Base-by-base conservation (phyloP, 2,888 invertebrate species). In the Oxycera nigricornis region DNA sequence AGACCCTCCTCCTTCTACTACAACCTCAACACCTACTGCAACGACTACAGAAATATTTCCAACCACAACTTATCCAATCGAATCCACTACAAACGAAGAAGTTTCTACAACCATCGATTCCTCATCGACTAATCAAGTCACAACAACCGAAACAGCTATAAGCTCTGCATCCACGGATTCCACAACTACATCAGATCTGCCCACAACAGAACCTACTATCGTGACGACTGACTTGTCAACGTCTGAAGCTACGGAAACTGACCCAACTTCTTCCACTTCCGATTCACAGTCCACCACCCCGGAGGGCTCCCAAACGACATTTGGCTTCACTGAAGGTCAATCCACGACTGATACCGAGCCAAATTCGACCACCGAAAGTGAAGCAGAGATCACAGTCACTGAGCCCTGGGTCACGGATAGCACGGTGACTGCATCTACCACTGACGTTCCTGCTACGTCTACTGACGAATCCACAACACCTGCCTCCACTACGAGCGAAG, bases 31-130 rank as follows among this genome's bases (percentile, higher is more conserved):
- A n/a, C 6, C 50, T 2, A 68, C 68, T 20, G 30, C 68, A 30
- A 68, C 50, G 9, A 68, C 50, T 28, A 68, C 52, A 50, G 22
- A 24, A 2, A 24, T 9, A 17, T 6, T 11, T n/a, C 14, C 65
- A 35, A 50, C 68, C 9, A 68, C 68, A 2, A 28, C 68, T 9
- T 28, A 26, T 28, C 50, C 50, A 30, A 41, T 30, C 2, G 52
- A 50, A 30, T 17, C 68, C 4, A 68, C 68, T 2, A 68, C 68
- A 50, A 68, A 28, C 1, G 46, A 46, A 52, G n/a, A 20, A 7
- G 20, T 7, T n/a, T 22, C 50, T 1, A 68, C 68, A 9, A 14
- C 68, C 9, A 26, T 17, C 2, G 24, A 24, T 20, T 2, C 50
- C 7, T 20, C 70, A 11, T 31, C 72, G 1, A 55, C 57, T 55